Evolutionary conservation across 2,797 vertebrate genomes (phyloP).

Genomic region (Kryptolebias ocellatus): DNA sequence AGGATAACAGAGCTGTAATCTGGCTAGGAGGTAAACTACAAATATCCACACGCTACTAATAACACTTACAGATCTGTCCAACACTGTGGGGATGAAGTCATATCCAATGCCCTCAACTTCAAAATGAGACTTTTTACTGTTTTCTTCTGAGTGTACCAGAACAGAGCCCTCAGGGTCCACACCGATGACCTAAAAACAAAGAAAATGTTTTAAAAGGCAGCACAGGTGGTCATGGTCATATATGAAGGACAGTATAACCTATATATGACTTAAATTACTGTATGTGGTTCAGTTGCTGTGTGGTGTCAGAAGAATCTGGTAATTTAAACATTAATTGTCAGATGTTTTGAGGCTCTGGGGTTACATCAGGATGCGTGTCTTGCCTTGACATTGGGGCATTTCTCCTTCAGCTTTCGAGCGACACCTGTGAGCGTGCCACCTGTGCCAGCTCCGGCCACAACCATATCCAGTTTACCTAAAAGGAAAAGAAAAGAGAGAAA

Average conservation of each 20-base stretch:
- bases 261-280: too few relatives aligned
- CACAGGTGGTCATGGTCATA: background rate
- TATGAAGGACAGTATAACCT: background rate
- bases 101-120: conserved; percentile 84
- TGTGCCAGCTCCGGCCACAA: conserved; percentile 88
- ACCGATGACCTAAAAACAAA: conserved; percentile 82
- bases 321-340: background rate
- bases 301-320: background rate
- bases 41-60: background rate
- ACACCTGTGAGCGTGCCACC: conserved; percentile 92
- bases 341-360: too few relatives aligned
- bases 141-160: conserved; percentile 81
- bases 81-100: conserved; percentile 90
- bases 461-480: conserved; percentile 90
- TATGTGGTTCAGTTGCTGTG: background rate
- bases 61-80: conserved; percentile 57
- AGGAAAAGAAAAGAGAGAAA: background rate
- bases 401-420: conserved; percentile 92
- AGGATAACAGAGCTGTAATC: background rate
- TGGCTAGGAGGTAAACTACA: background rate
- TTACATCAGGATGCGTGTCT: conserved; percentile 8
- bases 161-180: conserved; percentile 92
- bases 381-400: conserved; percentile 87
- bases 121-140: conserved; percentile 63
- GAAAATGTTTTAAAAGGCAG: background rate